Base-by-base conservation (phyloP, 2,888 invertebrate species). In the Bhutanitis thaidina region DNA sequence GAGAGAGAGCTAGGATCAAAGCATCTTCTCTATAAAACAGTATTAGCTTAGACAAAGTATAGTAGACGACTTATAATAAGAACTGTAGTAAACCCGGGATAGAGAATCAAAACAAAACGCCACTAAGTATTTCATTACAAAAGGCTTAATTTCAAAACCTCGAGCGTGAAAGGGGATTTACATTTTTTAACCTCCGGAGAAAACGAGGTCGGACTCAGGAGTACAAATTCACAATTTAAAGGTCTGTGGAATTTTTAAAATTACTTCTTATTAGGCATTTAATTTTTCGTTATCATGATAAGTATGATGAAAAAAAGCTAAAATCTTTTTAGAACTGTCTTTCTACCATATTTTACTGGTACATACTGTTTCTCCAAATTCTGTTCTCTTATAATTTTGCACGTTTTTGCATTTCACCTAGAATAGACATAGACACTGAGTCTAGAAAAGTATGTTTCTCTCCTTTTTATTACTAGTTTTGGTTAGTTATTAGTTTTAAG, bases 71-170 rank as follows among this genome's bases (percentile, higher is more conserved):
- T 50, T 50, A 34, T 50, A 20, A 14, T 29, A 49, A 30, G 20
- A 49, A 39, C 43, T 37, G 30, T 37, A 43, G 20, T 43, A 43
- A 43, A 38, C 49, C 25, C 30, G 43, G 37, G 49, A 43, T 43
- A 37, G 41, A 52, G 49, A 54, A 54, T 52, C 54, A 62, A 71
- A 74, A 71, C 67, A 71, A 75, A 77, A 78, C 67, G 67, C 60
- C 64, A 73, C 67, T 67, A 70, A 68, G 66, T 62, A 77, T 75
- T 81, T 81, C 77, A 78, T 83, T 81, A 83, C 76, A 80, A 77
- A 79, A 77, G 77, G 80, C 74, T 85, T 81, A 74, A 78, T 74
- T 75, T 69, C 61, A 68, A 74, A 80, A 76, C 68, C 72, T 69
- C 68, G 64, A 67, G 68, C 74, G 68, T 66, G 65, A 67, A 71